Base-by-base conservation (phyloP, 1,140 invertebrate genomes). In the Thaumatotibia leucotreta region DNA sequence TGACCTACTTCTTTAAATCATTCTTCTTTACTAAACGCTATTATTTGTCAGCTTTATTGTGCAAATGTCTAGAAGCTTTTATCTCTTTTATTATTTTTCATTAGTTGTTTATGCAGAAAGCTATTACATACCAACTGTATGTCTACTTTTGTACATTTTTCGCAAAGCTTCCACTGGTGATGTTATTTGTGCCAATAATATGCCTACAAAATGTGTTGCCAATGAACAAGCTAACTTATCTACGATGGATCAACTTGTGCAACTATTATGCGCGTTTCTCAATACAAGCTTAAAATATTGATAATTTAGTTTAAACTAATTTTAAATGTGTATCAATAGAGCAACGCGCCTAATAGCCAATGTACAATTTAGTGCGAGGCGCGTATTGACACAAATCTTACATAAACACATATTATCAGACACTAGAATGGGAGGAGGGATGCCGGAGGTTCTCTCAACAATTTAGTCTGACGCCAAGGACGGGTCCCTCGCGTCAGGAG, bases 401-500 rank as follows among this genome's bases (percentile, higher is more conserved):
- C 58, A 68, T 62, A 63, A 66, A 65, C 65, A 64, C 58, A 77
- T 35, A 70, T 69, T 66, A 22, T 64, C 58, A 70, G 68, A 66
- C 67, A 66, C 67, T 68, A 70, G 72, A 72, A 63, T 45, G 66
- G 68, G 75, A 54, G 63, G 67, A 66, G 65, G 80, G 83, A 69
- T 86, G 84, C 84, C 87, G 82, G 84, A 80, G 83, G 84, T 81
- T 88, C 76, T 68, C 62, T 75, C 64, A 70, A 74, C 70, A 68
- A 73, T 76, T 76, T 79, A 72, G 75, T 77, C 73, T 69, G 70
- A 76, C 61, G 81, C 74, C 61, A 75, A 79, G 62, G 65, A 70
- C 24, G 64, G 76, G 84, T 73, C 85, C 84, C 74, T 85, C 80
- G 87, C 86, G 86, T 82, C 82, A 84, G 72, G 80, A 87, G 84